Conservation (phyloP, 2,888 invertebrate genomes). For the Furcula furcula region DNA sequence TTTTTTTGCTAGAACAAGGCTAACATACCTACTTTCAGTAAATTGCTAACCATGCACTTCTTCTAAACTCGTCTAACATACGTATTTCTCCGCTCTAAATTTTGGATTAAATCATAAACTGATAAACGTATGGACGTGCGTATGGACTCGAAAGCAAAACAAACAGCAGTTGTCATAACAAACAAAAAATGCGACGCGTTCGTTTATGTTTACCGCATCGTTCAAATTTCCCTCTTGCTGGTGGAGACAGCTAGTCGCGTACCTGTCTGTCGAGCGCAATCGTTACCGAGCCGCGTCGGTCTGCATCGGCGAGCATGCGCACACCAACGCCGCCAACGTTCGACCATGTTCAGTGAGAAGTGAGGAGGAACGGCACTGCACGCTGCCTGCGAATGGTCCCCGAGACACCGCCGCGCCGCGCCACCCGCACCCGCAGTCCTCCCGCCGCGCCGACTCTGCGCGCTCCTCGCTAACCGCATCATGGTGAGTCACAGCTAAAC, state of each 20-base stretch:
- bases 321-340: slow-evolving; percentile 45
- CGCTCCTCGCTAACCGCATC: slow-evolving; percentile 74
- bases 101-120: no score
- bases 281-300: slow-evolving; percentile 74
- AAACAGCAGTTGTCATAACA: slow-evolving; percentile 30
- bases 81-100: no score
- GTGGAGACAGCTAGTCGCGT: slow-evolving; percentile 76
- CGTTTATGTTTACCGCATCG: slow-evolving; percentile 56
- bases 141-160: no score
- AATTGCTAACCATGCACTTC: no score
- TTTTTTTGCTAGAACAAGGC: no score
- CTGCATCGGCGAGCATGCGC: slow-evolving; percentile 78
- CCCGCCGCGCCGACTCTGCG: slow-evolving; percentile 73
- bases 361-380: slow-evolving; percentile 63
- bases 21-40: no score
- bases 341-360: slow-evolving; percentile 58
- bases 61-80: no score
- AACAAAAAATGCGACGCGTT: slow-evolving; percentile 45
- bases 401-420: slow-evolving; percentile 51
- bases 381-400: slow-evolving; percentile 55
- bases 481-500: slow-evolving; percentile 77
- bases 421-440: slow-evolving; percentile 73
- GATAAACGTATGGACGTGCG: no score
- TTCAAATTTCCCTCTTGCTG: slow-evolving; percentile 68
- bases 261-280: slow-evolving; percentile 71